Base-by-base conservation (phyloP, 1,140 invertebrate species). In the Megalopta genalis region DNA sequence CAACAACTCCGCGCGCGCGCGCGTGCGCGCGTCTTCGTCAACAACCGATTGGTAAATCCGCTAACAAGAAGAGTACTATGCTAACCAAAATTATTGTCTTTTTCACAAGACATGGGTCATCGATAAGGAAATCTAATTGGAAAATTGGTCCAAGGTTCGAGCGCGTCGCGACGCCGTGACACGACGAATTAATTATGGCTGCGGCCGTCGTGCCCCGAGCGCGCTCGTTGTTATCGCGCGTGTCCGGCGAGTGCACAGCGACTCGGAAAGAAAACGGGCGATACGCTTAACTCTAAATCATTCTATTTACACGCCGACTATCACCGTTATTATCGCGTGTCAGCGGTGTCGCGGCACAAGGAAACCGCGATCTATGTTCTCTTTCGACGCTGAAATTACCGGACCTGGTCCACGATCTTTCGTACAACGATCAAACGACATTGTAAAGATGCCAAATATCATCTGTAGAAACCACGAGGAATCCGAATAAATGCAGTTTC, bases 61-160 rank as follows among this genome's bases (percentile, higher is more conserved):
- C 80, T 66, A 49, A 57, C 65, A 70, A n/a, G 77, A 82, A 74
- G 70, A 25, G 65, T 25, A 37, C 65, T 70, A 77, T 21, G 37
- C 65, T 88, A 88, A 83, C 71, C 42, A 80, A 86, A 88, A 88
- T 88, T 87, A 88, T 88, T 84, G 78, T 88, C 80, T 80, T 83
- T 72, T 66, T 23, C n/a, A 60, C 0, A 72, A 83, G 69, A 86
- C 76, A 68, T 69, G 67, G 69, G 77, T 84, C 25, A 54, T 67
- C 68, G 68, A 72, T 32, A 32, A 4, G 57, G 4, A 69, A 39
- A 59, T 73, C 78, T 68, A 14, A 74, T 54, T 84, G 78, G 72
- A 86, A 75, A 83, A 89, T 85, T 88, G 87, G 86, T 89, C 86
- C 87, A 57, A 81, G 77, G 85, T 77, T 83, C 71, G 74, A 70